Evolutionary conservation across 1,140 invertebrate genomes (phyloP), one percentile per base, ranked within the genome.

Genomic region (Oreohelix idahoensis): DNA sequence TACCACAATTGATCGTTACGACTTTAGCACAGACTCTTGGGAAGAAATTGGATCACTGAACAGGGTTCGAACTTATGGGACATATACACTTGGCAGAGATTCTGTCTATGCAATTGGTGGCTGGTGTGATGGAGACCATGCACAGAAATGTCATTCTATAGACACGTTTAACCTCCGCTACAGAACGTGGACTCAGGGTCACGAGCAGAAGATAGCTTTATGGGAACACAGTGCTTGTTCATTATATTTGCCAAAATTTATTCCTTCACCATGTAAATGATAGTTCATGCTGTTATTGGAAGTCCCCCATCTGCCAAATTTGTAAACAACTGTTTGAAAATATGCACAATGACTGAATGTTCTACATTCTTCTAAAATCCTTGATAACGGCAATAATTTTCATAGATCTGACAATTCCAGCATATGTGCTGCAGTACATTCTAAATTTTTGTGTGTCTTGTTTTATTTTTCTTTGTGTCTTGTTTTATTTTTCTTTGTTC

Each of bases 101-200:
- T 94, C 94, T 86, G 94, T 96, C 4, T 95, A 95, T 89, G 94
- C 96, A 81, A 94, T 96, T 85, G 96, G 96, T 17, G 96, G 95
- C 0, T 95, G 95, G 84, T 69, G 85, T 32, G 86, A 88, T 74
- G 88, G 87, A 15, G 83, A 88, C 63, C 86, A 86, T 73, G 69
- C 84, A 38, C 82, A 79, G 17, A 90, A 90, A 63, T 85, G 86
- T 51, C 76, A 78, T 1, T 83, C 75, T 45, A 74, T 90, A 0
- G 86, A 88, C 26, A 77, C 83, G 2, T 84, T 88, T 84, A 86
- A 90, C 73, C 51, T 90, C 29, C 49, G 85, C 1, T 85, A 39
- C 29, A 58, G 80, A 51, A 66, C 58, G 11, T 88, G 87, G 85
- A 69, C 63, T 15, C 85, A 86, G 23, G 79, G 85, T 29, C 32